These are phyloP conservation scores for Eumacrocentrus americanus DNA, from an alignment of 2,888 invertebrate species.

Conservation along the genomic window DNA sequence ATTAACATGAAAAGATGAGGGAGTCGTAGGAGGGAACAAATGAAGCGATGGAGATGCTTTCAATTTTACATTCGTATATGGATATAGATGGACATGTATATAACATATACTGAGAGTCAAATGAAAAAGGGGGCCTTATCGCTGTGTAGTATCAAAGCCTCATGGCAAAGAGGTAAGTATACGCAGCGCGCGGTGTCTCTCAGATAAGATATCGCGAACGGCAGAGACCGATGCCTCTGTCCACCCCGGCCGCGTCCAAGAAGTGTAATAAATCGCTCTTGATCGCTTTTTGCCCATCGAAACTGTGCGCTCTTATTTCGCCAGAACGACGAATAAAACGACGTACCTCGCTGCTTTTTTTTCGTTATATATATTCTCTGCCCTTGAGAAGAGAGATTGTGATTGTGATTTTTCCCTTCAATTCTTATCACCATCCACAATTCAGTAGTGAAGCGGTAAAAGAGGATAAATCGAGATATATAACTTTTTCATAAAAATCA, in stretches of 20 bases:
- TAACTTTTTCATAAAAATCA: too few species aligned
- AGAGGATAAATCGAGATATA: too few species aligned
- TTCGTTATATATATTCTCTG: background rate
- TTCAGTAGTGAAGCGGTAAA: too few species aligned
- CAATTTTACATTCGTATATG: too few species aligned
- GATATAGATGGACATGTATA: background rate
- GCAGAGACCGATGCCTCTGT: conserved; percentile 55
- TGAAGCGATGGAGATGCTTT: too few species aligned
- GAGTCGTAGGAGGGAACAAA: too few species aligned
- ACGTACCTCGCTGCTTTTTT: background rate
- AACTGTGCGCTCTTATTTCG: conserved; percentile 36
- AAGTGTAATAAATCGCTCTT: conserved; percentile 58
- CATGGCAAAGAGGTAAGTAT: conserved; percentile 34
- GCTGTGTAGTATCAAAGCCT: conserved; percentile 49
- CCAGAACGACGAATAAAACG: background rate
- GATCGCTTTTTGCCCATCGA: conserved; percentile 58
- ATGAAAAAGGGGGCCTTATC: conserved; percentile 44
- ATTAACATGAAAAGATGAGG: too few species aligned
- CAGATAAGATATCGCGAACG: conserved; percentile 57
- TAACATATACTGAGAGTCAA: conserved; percentile 34
- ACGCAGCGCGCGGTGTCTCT: conserved; percentile 45
- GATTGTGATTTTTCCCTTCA: background rate
- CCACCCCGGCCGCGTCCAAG: conserved; percentile 50
- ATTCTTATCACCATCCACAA: too few species aligned
- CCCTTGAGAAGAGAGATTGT: background rate